Percentiles rank a stretch among this genome's conserved stretches.
Evolutionary conservation across 2,113 vertebrate genomes (phyloP).

Genomic region (Cottus gobio): DNA sequence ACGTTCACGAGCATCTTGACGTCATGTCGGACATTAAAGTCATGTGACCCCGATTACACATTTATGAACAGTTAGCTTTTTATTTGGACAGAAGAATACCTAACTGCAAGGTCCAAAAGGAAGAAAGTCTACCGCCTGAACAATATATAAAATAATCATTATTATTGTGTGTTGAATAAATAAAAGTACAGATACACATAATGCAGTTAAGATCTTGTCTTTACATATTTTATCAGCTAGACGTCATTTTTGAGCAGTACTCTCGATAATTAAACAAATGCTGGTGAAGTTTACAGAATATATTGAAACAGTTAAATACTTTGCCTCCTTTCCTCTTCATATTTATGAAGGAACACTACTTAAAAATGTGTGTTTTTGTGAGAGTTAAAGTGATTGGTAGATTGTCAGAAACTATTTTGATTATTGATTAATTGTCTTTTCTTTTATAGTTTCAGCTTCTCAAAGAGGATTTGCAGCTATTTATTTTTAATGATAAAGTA

Average conservation of each 20-base stretch:
- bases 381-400: neutral
- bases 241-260: too few species aligned
- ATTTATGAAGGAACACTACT: neutral
- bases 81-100: neutral
- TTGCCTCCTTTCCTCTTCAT: neutral
- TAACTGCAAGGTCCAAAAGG: too few species aligned
- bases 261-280: too few species aligned
- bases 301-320: too few species aligned
- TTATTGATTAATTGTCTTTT: too few species aligned
- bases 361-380: too few species aligned
- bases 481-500: neutral
- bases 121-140: neutral
- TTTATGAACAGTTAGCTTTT: neutral
- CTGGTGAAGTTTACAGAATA: too few species aligned
- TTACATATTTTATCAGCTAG: too few species aligned
- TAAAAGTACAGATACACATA: neutral
- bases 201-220: neutral
- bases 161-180: neutral
- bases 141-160: neutral
- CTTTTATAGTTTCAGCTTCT: neutral
- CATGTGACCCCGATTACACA: neutral
- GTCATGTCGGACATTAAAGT: neutral
- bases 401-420: neutral
- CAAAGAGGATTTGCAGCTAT: neutral
- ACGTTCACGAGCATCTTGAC: neutral